A percentile compares a stretch with the other conserved stretches of the same genome.
Evolutionary conservation across 1,140 invertebrate species (phyloP).

Genomic region (Anthonomus grandis): DNA sequence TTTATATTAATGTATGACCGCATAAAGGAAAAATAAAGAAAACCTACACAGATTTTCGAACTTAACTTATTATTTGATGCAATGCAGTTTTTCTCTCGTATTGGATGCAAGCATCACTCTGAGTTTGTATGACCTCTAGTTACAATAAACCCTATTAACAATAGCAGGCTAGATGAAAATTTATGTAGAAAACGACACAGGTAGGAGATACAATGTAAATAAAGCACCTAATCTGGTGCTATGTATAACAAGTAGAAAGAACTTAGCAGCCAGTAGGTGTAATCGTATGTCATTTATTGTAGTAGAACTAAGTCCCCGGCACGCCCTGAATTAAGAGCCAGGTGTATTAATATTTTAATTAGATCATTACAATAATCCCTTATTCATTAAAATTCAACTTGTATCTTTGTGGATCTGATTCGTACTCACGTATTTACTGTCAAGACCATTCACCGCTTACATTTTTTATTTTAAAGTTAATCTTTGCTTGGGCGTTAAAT

Average conservation of each 20-base stretch:
- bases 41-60: conserved; percentile 19
- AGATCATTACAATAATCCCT: conserved; percentile 24
- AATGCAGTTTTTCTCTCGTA: too few species aligned
- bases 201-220: conserved; percentile 18
- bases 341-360: conserved; percentile 27
- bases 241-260: conserved; percentile 21
- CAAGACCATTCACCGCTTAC: conserved; percentile 9
- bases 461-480: conserved; percentile 4
- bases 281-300: conserved; percentile 20
- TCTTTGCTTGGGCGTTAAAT: neutral
- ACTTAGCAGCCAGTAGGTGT: conserved; percentile 22
- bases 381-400: conserved; percentile 16
- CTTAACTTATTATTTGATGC: neutral
- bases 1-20: conserved; percentile 31
- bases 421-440: conserved; percentile 15
- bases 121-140: too few species aligned
- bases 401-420: conserved; percentile 19
- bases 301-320: conserved; percentile 18
- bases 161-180: conserved; percentile 4
- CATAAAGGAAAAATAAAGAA: conserved; percentile 25
- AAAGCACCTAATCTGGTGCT: conserved; percentile 20
- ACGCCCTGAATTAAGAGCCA: conserved; percentile 19
- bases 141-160: too few species aligned
- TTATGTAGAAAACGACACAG: conserved; percentile 19
- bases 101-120: too few species aligned